Conservation (phyloP, 2,113 vertebrate genomes). For the Apodemus sylvaticus region DNA sequence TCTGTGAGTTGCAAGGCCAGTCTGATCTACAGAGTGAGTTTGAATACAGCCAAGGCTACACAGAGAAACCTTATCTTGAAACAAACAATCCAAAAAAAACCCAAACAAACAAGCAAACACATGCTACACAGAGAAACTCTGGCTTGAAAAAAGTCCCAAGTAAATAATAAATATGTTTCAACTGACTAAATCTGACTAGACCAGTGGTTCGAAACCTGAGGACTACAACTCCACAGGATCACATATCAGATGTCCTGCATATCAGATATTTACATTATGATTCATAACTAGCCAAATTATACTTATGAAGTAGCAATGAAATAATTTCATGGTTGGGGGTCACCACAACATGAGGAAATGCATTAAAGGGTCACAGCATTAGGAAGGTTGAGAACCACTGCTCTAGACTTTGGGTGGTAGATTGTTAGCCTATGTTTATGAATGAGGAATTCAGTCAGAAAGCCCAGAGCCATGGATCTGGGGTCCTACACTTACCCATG, state of each 20-base stretch:
- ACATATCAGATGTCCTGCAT: neutral
- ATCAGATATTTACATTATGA: neutral
- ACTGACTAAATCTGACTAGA: neutral
- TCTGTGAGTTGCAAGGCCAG: neutral
- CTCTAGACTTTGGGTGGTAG: neutral
- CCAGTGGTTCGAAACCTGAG: neutral
- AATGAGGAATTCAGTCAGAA: neutral
- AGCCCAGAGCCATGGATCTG: neutral
- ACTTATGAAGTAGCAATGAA: neutral
- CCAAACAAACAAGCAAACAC: no score
- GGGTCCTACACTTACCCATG: neutral
- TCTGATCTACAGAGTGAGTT: neutral
- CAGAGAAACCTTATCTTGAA: neutral
- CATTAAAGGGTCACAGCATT: neutral
- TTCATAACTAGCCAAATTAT: neutral
- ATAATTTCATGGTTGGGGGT: neutral
- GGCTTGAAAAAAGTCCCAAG: no score
- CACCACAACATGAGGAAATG: neutral
- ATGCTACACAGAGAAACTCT: neutral
- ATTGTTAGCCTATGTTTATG: neutral
- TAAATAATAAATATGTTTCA: neutral
- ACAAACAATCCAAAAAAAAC: no score
- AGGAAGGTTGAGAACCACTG: neutral
- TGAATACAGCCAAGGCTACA: neutral
- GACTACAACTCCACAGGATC: neutral